These are phyloP conservation scores for Ferdinandea cuprea DNA, from an alignment of 2,888 invertebrate genomes.

Conservation along the genomic window DNA sequence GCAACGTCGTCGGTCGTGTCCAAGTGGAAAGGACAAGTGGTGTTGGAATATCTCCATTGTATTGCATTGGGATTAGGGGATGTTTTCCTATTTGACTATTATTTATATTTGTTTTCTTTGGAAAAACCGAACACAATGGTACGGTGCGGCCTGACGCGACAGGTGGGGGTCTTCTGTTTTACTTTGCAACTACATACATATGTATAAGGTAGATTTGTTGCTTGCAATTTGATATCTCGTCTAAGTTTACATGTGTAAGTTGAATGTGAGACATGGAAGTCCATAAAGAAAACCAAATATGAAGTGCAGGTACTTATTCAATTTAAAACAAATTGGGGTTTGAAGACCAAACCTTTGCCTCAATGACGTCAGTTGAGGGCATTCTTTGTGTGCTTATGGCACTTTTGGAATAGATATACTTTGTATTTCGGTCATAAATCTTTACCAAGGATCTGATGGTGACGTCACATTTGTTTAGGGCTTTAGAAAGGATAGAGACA, in stretches of 20 bases:
- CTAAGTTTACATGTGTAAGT: slow-evolving; percentile 3
- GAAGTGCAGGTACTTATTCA: neutral
- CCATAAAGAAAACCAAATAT: neutral
- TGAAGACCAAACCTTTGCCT: slow-evolving; percentile 8
- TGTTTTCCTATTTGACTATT: slow-evolving; percentile 60
- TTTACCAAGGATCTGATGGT: no score
- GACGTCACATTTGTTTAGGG: no score
- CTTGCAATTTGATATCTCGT: slow-evolving; percentile 50
- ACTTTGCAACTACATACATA: neutral
- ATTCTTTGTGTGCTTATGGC: neutral
- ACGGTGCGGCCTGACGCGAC: neutral
- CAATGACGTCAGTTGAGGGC: slow-evolving; percentile 1
- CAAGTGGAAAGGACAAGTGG: slow-evolving; percentile 39
- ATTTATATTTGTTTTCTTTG: slow-evolving; percentile 52
- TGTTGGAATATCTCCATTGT: slow-evolving; percentile 29
- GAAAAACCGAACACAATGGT: neutral
- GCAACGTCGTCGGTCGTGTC: neutral
- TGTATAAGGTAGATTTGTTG: slow-evolving; percentile 42
- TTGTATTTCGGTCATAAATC: no score
- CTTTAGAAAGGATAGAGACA: no score
- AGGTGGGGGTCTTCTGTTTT: slow-evolving; percentile 18
- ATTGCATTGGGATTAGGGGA: slow-evolving; percentile 69
- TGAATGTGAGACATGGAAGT: neutral
- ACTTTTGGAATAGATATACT: no score
- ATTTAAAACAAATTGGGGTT: slow-evolving; percentile 14